Evolutionary conservation across 2,888 invertebrate species (phyloP).

Genomic region (Apomyelois bistriatella): DNA sequence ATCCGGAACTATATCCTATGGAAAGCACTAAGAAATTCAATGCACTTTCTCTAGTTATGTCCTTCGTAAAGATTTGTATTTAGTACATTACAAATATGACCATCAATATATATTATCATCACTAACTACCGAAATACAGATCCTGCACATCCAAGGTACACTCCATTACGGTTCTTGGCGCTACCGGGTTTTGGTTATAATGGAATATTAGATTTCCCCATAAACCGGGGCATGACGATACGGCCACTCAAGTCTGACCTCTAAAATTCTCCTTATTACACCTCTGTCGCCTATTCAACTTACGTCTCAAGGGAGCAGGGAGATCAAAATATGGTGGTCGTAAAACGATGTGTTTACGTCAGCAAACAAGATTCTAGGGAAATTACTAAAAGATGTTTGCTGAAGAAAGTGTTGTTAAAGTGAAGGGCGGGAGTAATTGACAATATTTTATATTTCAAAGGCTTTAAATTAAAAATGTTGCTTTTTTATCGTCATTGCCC

Average conservation of each 20-base stretch:
- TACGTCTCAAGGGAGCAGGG: constrained; percentile 19
- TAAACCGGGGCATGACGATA: constrained; percentile 50
- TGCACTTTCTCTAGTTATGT: too few relatives aligned
- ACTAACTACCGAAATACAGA: constrained; percentile 5
- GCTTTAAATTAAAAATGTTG: too few relatives aligned
- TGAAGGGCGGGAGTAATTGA: constrained; percentile 45
- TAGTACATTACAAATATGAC: neutral
- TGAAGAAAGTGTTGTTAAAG: constrained; percentile 40
- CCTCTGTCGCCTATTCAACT: constrained; percentile 18
- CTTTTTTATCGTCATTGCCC: too few relatives aligned
- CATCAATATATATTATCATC: neutral
- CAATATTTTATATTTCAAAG: constrained; percentile 22
- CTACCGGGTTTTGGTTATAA: constrained; percentile 55
- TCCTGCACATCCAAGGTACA: constrained; percentile 40
- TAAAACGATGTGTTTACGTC: constrained; percentile 46
- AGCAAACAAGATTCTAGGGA: constrained; percentile 51
- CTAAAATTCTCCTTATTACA: constrained; percentile 34
- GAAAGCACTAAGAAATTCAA: too few relatives aligned
- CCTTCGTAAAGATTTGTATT: neutral
- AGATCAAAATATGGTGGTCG: constrained; percentile 39
- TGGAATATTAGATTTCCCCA: constrained; percentile 69
- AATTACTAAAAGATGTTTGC: constrained; percentile 59
- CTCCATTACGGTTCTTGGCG: constrained; percentile 54
- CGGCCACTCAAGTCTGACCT: constrained; percentile 53
- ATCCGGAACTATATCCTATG: too few relatives aligned